Conservation (phyloP, 2,888 invertebrate genomes). For the Drosophila parthenogenetica region DNA sequence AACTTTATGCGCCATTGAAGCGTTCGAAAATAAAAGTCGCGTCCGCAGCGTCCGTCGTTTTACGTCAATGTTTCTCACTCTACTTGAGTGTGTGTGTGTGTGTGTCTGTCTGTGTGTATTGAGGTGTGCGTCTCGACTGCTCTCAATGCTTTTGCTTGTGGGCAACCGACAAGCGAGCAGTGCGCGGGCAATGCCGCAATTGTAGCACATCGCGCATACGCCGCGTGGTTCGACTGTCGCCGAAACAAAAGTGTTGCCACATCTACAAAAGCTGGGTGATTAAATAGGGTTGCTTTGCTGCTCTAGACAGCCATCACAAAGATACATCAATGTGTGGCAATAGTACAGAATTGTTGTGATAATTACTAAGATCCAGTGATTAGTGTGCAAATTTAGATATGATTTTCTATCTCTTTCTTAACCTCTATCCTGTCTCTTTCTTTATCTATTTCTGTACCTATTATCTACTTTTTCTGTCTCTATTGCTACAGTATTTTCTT, state of each 20-base stretch:
- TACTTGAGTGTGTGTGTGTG: slow-evolving; percentile 5
- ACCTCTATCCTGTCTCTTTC: too few relatives aligned
- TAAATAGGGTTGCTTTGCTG: slow-evolving; percentile 13
- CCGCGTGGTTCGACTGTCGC: slow-evolving; percentile 40
- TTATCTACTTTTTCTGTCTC: too few relatives aligned
- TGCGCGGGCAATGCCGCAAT: slow-evolving; percentile 48
- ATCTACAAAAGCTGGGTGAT: not conserved
- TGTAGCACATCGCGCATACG: slow-evolving; percentile 73
- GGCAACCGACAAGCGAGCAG: slow-evolving; percentile 6
- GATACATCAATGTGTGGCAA: not conserved
- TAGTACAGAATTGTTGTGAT: not conserved
- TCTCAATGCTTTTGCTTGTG: slow-evolving; percentile 36
- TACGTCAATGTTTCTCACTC: slow-evolving; percentile 61
- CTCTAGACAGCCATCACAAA: not conserved
- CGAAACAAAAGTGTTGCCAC: slow-evolving; percentile 11
- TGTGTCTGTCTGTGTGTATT: slow-evolving; percentile 24
- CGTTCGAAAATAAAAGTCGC: slow-evolving; percentile 78
- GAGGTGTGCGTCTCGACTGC: slow-evolving; percentile 47
- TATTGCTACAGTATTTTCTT: too few relatives aligned
- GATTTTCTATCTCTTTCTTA: too few relatives aligned
- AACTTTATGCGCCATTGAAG: slow-evolving; percentile 81
- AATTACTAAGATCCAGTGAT: not conserved
- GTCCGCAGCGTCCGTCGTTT: slow-evolving; percentile 57
- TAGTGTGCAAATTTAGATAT: not conserved
- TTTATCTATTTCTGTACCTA: too few relatives aligned